Base-by-base conservation (phyloP, 92 coral and sea anemone genomes). In the Actinostola sp. region DNA sequence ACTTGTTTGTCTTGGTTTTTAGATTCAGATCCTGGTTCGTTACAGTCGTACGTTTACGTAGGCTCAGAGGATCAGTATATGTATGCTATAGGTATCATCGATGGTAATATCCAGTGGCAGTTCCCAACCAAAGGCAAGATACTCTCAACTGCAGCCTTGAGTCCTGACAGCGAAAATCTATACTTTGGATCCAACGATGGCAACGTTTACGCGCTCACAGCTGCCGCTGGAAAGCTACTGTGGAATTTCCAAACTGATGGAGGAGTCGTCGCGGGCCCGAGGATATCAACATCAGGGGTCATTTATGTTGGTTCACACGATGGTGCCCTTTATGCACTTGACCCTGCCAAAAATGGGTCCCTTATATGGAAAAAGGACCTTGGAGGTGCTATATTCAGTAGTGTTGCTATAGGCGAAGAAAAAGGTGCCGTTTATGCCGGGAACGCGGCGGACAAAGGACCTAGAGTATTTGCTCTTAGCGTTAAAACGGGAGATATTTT, bases 31-130 rank as follows among this genome's bases (percentile, higher is more conserved):
- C n/a, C 20, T 1, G 38, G 27, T 8, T 17, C 64, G 6, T 50
- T 54, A 9, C 74, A 64, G 1, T 87, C 76, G 38, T 64, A 75
- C 12, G 89, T 90, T 31, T 90, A 77, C 25, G 89, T 90, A 0
- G 97, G 92, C 8, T 90, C 97, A 4, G 97, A 90, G 51, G 97
- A 90, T 65, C 80, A 86, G 43, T 74, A 76, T 74, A 79, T 90
- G 89, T 90, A 90, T 61, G 89, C 97, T 21, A 35, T 90, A 0
- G 62, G 75, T 25, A 56, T 70, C 3, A 32, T 71, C n/a, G 59
- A 52, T 13, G 97, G 97, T 2, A 66, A 82, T 19, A 79, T 83
- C 19, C 76, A 55, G 25, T 90, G 97, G 97, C 83, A 87, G 64
- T 90, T 71, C 67, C 79, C 81, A 53, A 84, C 97, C 60, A 72